These are phyloP conservation scores for Trisateles emortualis DNA, from an alignment of 2,888 invertebrate species.

Conservation along the genomic window DNA sequence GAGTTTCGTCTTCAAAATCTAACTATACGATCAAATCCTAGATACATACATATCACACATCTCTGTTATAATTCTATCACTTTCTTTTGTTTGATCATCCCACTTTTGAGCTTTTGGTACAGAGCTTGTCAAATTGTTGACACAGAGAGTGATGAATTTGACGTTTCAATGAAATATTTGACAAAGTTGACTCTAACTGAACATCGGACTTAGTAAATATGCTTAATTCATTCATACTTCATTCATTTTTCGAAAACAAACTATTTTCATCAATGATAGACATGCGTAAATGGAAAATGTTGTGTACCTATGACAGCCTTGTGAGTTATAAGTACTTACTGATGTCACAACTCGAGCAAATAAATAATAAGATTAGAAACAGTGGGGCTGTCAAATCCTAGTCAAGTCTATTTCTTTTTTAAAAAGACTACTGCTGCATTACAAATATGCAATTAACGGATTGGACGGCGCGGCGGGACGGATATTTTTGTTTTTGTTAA, in stretches of 20 bases:
- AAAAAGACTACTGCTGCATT: too few species aligned
- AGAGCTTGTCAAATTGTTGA: slow-evolving; percentile 29
- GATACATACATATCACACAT: slow-evolving; percentile 22
- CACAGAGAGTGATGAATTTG: slow-evolving; percentile 49
- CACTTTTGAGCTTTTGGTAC: slow-evolving; percentile 15
- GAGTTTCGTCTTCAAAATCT: too few species aligned
- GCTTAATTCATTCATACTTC: slow-evolving; percentile 43
- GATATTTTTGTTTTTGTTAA: too few species aligned
- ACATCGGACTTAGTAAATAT: slow-evolving; percentile 35
- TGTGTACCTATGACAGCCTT: too few species aligned
- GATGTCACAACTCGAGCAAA: too few species aligned
- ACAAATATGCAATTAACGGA: too few species aligned
- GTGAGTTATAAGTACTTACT: too few species aligned
- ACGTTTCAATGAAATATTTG: slow-evolving; percentile 46
- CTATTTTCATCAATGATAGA: slow-evolving; percentile 20
- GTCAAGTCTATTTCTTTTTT: too few species aligned
- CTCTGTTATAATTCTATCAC: slow-evolving; percentile 39
- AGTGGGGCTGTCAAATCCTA: too few species aligned
- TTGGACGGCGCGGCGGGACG: too few species aligned
- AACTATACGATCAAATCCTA: neutral
- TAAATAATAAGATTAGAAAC: too few species aligned
- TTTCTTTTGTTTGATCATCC: slow-evolving; percentile 46
- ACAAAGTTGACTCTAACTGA: slow-evolving; percentile 30
- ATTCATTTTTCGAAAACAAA: slow-evolving; percentile 36
- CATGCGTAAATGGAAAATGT: neutral